These are phyloP conservation scores for Heterodera schachtii DNA, from an alignment of 1,140 invertebrate species.

Conservation along the genomic window DNA sequence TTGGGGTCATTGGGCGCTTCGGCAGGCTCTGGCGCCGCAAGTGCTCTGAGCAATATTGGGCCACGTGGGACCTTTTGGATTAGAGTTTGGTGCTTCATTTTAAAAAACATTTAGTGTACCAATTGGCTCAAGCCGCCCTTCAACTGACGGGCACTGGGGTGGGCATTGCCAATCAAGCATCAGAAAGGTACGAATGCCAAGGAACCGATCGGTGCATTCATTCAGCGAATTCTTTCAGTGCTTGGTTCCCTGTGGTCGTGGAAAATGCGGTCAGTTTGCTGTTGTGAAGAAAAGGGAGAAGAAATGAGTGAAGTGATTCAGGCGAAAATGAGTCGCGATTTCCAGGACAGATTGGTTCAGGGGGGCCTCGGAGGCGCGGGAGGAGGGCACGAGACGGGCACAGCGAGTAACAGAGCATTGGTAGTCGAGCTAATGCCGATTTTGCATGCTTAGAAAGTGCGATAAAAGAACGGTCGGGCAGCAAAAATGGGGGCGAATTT, in stretches of 20 bases:
- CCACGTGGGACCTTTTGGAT: slow-evolving; percentile 36
- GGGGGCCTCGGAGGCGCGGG: slow-evolving; percentile 22
- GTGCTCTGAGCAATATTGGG: slow-evolving; percentile 51
- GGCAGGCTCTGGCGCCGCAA: slow-evolving; percentile 47
- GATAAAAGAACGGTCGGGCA: background rate
- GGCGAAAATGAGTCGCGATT: slow-evolving; percentile 55
- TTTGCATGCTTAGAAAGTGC: background rate
- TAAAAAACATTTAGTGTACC: slow-evolving; percentile 54
- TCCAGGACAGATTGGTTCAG: slow-evolving; percentile 48
- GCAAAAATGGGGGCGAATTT: slow-evolving; percentile 18
- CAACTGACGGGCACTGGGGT: slow-evolving; percentile 62
- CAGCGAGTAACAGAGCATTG: background rate
- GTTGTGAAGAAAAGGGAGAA: background rate
- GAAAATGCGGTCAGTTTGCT: slow-evolving; percentile 37
- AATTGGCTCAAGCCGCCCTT: slow-evolving; percentile 60
- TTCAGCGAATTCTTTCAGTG: slow-evolving; percentile 23
- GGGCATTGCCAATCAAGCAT: slow-evolving; percentile 61
- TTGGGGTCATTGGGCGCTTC: slow-evolving; percentile 39
- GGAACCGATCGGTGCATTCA: too few species aligned
- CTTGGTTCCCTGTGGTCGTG: slow-evolving; percentile 50
- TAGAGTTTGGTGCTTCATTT: background rate
- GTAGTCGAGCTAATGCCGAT: background rate
- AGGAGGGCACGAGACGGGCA: background rate
- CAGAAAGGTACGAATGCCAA: slow-evolving; percentile 42
- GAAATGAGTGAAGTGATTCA: background rate